Percentiles rank a stretch among this genome's conserved stretches.
These are phyloP conservation scores for Allolobophora icterica DNA, from an alignment of 2,888 invertebrate genomes.

Conservation along the genomic window DNA sequence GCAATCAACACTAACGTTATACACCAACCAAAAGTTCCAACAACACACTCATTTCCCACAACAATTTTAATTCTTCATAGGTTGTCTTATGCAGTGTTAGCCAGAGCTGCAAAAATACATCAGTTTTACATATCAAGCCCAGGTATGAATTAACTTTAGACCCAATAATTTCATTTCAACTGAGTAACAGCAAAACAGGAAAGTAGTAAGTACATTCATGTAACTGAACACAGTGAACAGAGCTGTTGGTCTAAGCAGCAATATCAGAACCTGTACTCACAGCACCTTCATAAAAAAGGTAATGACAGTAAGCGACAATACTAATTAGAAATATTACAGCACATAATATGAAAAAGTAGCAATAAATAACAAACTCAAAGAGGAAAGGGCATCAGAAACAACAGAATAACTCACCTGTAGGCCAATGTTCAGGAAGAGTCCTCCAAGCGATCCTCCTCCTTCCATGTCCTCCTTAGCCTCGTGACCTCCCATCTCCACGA, in stretches of 20 bases:
- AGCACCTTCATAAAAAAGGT: background rate
- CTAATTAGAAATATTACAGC: background rate
- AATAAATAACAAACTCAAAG: background rate
- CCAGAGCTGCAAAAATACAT: background rate
- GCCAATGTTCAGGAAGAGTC: slow-evolving; percentile 93
- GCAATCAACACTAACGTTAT: background rate
- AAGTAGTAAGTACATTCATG: too few relatives aligned
- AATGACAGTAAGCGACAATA: background rate
- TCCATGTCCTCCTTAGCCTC: slow-evolving; percentile 73
- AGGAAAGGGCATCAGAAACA: background rate
- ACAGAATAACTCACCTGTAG: slow-evolving; percentile 69
- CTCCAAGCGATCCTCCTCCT: slow-evolving; percentile 70
- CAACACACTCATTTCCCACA: too few relatives aligned
- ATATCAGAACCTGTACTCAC: background rate
- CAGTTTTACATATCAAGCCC: background rate
- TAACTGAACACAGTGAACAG: too few relatives aligned
- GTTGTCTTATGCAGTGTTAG: too few relatives aligned
- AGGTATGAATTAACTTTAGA: background rate
- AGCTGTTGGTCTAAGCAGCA: background rate
- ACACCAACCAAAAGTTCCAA: too few relatives aligned
- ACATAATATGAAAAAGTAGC: background rate
- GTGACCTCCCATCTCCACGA: slow-evolving; percentile 76
- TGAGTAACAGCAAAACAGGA: background rate
- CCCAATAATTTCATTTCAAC: background rate
- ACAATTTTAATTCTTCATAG: too few relatives aligned